Conservation (phyloP, 2,113 vertebrate genomes). For the Psittacus erithacus region DNA sequence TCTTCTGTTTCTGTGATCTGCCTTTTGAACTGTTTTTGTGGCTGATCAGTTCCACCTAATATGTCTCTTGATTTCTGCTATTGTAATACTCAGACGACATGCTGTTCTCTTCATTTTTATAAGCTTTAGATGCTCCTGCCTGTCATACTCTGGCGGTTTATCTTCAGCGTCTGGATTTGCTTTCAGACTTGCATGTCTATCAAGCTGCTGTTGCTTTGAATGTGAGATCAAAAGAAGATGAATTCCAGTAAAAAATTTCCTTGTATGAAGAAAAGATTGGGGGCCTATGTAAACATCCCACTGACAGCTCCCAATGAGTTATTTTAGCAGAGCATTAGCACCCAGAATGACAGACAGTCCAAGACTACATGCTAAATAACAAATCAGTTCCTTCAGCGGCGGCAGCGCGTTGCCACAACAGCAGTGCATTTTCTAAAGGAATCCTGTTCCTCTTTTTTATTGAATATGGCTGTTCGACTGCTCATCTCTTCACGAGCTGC, state of each 20-base stretch:
- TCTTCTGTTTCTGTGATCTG: constrained; percentile 84
- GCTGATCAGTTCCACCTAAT: constrained; percentile 88
- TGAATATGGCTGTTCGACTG: constrained; percentile 70
- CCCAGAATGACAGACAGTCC: constrained; percentile 84
- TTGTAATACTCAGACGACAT: constrained; percentile 85
- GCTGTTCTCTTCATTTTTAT: constrained; percentile 84
- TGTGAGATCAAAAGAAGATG: constrained; percentile 90
- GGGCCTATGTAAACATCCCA: constrained; percentile 88
- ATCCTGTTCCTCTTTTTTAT: constrained; percentile 58
- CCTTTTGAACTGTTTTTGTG: constrained; percentile 90
- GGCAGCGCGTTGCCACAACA: constrained; percentile 72
- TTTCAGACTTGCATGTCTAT: constrained; percentile 88
- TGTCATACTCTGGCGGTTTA: constrained; percentile 90
- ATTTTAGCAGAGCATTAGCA: constrained; percentile 86
- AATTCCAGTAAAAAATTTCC: constrained; percentile 87
- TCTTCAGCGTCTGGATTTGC: constrained; percentile 88
- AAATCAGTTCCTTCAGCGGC: constrained; percentile 78
- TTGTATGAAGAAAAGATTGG: constrained; percentile 86
- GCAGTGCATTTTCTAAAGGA: constrained; percentile 71
- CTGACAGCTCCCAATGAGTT: constrained; percentile 88
- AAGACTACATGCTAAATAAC: constrained; percentile 80
- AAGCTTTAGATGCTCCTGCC: constrained; percentile 85
- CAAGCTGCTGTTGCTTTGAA: constrained; percentile 90
- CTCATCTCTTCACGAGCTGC: constrained; percentile 66
- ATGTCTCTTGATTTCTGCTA: constrained; percentile 87